A percentile compares a stretch with the other conserved stretches of the same genome.
Conservation (phyloP, 2,888 invertebrate genomes). For the Temnothorax unifasciatus region DNA sequence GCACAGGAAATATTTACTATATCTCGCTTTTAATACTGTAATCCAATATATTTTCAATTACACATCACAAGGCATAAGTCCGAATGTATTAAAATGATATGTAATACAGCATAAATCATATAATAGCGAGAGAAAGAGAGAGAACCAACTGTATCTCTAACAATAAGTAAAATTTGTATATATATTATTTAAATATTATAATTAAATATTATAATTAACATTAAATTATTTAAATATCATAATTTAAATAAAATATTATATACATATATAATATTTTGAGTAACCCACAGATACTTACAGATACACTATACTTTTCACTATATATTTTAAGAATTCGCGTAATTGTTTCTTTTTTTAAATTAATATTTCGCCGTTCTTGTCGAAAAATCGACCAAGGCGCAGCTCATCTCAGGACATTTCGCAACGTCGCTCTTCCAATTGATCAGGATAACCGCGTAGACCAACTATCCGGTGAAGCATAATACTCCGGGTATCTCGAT, state of each 20-base stretch:
- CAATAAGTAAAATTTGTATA: not conserved
- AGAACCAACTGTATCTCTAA: not conserved
- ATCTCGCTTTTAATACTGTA: not conserved
- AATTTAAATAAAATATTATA: conserved; percentile 2
- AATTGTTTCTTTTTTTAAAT: not conserved
- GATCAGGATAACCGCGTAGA: conserved; percentile 44
- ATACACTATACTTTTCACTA: too few relatives aligned
- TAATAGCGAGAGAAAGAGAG: not conserved
- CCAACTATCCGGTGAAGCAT: conserved; percentile 40
- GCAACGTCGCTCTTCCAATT: conserved; percentile 37
- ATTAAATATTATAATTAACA: not conserved
- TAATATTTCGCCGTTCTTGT: not conserved
- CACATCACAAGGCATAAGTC: conserved; percentile 12
- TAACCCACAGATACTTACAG: not conserved
- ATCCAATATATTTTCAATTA: not conserved
- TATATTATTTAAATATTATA: conserved; percentile 7
- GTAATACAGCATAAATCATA: not conserved
- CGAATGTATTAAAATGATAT: not conserved
- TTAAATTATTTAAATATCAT: not conserved
- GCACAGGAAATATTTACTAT: conserved; percentile 1
- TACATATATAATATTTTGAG: not conserved
- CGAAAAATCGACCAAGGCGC: not conserved
- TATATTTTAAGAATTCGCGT: not conserved
- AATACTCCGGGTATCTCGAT: conserved; percentile 45
- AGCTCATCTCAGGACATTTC: conserved; percentile 14